phyloP scores from a whole-genome alignment of 1,140 invertebrate genomes.

The Penaeus indicus region DNA sequence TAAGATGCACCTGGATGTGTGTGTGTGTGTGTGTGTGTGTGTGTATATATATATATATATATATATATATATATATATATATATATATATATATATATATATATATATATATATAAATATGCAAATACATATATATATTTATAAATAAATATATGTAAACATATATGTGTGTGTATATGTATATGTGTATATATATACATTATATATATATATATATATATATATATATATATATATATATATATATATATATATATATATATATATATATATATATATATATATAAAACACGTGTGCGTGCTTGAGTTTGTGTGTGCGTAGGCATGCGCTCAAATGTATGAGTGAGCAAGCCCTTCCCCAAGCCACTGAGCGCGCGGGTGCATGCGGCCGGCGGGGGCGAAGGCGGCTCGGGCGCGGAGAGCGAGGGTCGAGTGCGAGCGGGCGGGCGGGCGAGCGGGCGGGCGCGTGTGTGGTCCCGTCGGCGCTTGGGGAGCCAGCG shows the following conservation, averaged over 20 bases:
- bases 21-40: background rate
- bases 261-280: background rate
- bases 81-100: background rate
- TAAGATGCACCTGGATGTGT: background rate
- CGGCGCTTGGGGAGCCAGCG: no score
- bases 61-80: background rate
- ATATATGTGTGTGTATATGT: background rate
- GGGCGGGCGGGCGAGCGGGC: no score
- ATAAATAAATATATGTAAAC: background rate
- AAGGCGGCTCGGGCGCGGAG: no score
- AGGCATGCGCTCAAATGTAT: no score
- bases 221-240: background rate
- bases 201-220: constrained; percentile 9
- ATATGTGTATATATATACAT: constrained; percentile 1
- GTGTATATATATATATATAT: background rate
- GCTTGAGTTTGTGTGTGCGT: no score
- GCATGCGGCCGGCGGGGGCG: no score
- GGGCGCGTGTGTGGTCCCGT: no score
- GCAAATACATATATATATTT: background rate
- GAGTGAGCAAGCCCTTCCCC: no score
- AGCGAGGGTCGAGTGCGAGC: no score
- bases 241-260: background rate
- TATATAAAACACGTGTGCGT: background rate
- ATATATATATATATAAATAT: background rate
- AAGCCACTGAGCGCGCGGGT: no score